phyloP scores from a whole-genome alignment of 2,113 vertebrate genomes.

The Shinisaurus crocodilurus region DNA sequence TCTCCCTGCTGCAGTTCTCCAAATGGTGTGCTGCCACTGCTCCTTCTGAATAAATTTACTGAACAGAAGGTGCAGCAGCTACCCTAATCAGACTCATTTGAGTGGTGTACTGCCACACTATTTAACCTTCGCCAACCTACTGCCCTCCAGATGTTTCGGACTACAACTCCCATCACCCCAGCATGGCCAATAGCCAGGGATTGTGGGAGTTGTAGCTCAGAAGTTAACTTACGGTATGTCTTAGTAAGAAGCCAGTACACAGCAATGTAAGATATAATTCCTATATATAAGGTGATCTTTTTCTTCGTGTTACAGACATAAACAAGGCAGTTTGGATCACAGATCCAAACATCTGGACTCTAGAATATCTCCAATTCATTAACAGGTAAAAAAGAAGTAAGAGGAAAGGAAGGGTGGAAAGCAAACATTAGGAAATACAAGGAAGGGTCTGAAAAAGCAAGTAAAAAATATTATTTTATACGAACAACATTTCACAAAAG shows the following conservation, averaged over 20 bases:
- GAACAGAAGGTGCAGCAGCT: background rate
- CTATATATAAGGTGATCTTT: background rate
- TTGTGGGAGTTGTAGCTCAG: background rate
- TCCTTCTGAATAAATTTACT: background rate
- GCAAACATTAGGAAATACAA: background rate
- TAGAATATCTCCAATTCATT: background rate
- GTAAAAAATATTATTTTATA: background rate
- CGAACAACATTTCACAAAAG: background rate
- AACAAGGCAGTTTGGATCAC: background rate
- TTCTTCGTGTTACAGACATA: background rate
- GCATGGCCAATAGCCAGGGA: too few species aligned
- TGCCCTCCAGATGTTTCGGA: too few species aligned
- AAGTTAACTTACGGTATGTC: background rate
- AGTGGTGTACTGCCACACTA: background rate
- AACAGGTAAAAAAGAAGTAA: background rate
- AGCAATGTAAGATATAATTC: background rate
- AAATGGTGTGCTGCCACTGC: background rate
- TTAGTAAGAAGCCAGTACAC: background rate
- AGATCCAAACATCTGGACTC: background rate
- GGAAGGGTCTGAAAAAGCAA: background rate
- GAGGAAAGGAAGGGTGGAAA: background rate
- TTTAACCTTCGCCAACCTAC: background rate
- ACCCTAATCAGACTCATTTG: background rate
- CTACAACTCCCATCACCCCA: too few species aligned
- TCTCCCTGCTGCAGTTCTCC: background rate